These are phyloP conservation scores for Apogon hyalosoma DNA, from an alignment of 2,797 vertebrate species.

Conservation along the genomic window DNA sequence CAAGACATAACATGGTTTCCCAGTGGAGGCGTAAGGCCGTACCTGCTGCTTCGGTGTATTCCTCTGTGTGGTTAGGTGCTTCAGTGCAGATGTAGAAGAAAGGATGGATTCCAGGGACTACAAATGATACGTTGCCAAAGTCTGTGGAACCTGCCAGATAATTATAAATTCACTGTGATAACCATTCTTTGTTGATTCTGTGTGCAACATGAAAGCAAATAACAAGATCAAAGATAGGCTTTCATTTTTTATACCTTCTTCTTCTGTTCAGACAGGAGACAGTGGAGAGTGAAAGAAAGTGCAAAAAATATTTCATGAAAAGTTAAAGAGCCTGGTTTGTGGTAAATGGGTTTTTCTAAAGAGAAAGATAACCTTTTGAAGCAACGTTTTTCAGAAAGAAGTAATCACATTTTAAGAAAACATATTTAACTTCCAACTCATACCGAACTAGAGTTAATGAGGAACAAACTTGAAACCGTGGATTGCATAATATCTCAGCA, in stretches of 20 bases:
- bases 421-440: too few relatives aligned
- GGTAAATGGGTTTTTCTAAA: too few relatives aligned
- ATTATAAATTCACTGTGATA: constrained; percentile 38
- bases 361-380: too few relatives aligned
- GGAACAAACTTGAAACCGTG: too few relatives aligned
- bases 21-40: background rate
- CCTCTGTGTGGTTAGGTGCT: constrained; percentile 90
- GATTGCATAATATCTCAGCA: too few relatives aligned
- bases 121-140: constrained; percentile 90
- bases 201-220: constrained; percentile 10
- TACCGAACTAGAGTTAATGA: too few relatives aligned
- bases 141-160: constrained; percentile 88
- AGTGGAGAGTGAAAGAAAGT: background rate
- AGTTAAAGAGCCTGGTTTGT: too few relatives aligned
- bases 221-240: background rate
- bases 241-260: constrained; percentile 1
- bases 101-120: constrained; percentile 90
- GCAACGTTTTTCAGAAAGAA: too few relatives aligned
- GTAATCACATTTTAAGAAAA: too few relatives aligned
- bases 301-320: too few relatives aligned
- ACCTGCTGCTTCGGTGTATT: constrained; percentile 90
- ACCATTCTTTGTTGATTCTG: constrained; percentile 10
- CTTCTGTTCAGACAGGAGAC: background rate
- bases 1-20: constrained; percentile 8
- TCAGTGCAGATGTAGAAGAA: constrained; percentile 91